Conservation (phyloP, 2,113 vertebrate species). For the Sylvilagus bachmani region DNA sequence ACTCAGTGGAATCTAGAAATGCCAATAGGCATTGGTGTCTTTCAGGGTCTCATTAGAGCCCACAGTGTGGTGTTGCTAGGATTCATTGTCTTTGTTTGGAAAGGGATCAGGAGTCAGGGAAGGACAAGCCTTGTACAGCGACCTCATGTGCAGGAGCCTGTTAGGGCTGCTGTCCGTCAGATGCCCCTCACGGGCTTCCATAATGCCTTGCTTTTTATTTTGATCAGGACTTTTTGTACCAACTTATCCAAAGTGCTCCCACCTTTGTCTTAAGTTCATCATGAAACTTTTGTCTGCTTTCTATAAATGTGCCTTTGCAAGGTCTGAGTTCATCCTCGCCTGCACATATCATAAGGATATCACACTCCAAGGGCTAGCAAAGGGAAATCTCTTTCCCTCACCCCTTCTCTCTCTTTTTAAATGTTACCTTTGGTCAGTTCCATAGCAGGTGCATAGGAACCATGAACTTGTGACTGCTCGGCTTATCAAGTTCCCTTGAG, state of each 20-base stretch:
- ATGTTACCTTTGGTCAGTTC: background rate
- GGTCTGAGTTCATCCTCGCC: background rate
- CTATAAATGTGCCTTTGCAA: background rate
- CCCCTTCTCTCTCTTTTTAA: background rate
- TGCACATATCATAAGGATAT: background rate
- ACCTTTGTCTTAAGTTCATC: background rate
- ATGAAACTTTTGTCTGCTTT: background rate
- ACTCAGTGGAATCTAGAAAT: background rate
- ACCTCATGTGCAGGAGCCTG: background rate
- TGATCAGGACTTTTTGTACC: background rate
- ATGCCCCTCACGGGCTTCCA: background rate
- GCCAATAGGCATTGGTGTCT: background rate
- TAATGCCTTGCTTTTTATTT: background rate
- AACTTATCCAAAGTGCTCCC: background rate
- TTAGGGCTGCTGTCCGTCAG: background rate
- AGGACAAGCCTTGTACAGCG: background rate
- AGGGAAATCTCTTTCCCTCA: background rate
- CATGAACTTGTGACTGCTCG: background rate
- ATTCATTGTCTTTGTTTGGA: background rate
- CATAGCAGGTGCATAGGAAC: background rate
- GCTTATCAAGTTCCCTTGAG: background rate
- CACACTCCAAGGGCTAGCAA: background rate
- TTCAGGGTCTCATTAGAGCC: background rate
- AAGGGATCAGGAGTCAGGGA: accelerated
- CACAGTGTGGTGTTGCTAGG: background rate